These are phyloP conservation scores for Dallia pectoralis DNA, from an alignment of 2,797 vertebrate genomes.

Conservation along the genomic window DNA sequence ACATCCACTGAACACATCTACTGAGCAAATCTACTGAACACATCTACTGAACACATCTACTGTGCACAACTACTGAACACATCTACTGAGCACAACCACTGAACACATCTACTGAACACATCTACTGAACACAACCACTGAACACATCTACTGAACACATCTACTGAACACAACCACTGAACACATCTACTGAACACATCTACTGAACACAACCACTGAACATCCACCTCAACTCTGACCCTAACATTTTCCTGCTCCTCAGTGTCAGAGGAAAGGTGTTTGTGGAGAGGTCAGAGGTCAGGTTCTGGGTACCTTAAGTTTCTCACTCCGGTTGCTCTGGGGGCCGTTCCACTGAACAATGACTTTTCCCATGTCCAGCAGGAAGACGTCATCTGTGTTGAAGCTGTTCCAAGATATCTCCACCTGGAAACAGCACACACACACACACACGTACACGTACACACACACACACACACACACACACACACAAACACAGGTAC, in stretches of 20 bases:
- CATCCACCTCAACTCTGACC: too few relatives aligned
- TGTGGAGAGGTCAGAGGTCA: neutral
- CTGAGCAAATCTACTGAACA: too few relatives aligned
- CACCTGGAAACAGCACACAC: conserved; percentile 70
- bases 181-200: too few relatives aligned
- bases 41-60: too few relatives aligned
- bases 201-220: too few relatives aligned
- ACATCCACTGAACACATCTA: too few relatives aligned
- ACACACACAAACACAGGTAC: neutral
- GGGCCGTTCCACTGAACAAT: conserved; percentile 91
- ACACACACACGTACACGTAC: neutral
- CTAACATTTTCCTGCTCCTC: neutral
- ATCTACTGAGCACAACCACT: too few relatives aligned
- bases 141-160: too few relatives aligned
- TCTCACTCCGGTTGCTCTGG: conserved; percentile 85
- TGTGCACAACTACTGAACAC: too few relatives aligned
- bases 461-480: neutral
- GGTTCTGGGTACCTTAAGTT: conserved; percentile 73
- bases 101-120: too few relatives aligned
- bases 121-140: too few relatives aligned
- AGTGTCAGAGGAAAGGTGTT: neutral
- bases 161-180: too few relatives aligned
- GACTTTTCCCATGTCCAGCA: conserved; percentile 87
- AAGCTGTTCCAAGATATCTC: conserved; percentile 88
- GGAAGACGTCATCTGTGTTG: conserved; percentile 87